Percentiles rank a stretch among this genome's conserved stretches.
Evolutionary conservation across 2,888 invertebrate species (phyloP).

Genomic region (Crepidodera aurea): DNA sequence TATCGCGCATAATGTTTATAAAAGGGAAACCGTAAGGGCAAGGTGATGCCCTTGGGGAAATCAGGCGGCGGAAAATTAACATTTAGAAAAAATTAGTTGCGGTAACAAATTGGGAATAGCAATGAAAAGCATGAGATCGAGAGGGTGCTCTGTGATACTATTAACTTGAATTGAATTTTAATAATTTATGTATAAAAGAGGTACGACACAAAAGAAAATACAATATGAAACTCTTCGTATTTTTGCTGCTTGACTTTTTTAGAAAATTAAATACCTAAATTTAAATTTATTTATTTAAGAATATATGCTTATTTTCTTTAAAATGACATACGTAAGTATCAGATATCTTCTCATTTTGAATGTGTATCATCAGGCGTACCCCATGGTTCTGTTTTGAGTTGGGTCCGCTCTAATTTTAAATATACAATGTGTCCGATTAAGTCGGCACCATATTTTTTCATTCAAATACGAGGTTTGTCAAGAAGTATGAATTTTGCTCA

Average conservation of each 20-base stretch:
- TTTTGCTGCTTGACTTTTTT: neutral
- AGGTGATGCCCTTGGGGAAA: slow-evolving; percentile 56
- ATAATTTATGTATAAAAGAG: slow-evolving; percentile 24
- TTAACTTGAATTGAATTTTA: slow-evolving; percentile 31
- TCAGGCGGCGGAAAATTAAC: slow-evolving; percentile 57
- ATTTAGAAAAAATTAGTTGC: slow-evolving; percentile 52
- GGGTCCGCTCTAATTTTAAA: too few relatives aligned
- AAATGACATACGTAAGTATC: too few relatives aligned
- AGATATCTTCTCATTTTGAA: too few relatives aligned
- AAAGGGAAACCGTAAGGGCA: slow-evolving; percentile 45
- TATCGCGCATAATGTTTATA: slow-evolving; percentile 42
- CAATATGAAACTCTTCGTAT: slow-evolving; percentile 7
- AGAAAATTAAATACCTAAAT: too few relatives aligned
- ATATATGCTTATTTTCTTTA: too few relatives aligned
- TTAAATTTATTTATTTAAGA: too few relatives aligned
- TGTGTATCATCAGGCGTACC: too few relatives aligned
- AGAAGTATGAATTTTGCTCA: too few relatives aligned
- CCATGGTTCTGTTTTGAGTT: too few relatives aligned
- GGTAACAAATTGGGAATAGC: slow-evolving; percentile 30
- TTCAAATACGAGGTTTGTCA: too few relatives aligned
- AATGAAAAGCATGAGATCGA: slow-evolving; percentile 13
- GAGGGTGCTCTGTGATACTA: slow-evolving; percentile 11
- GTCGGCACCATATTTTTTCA: too few relatives aligned
- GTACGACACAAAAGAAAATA: slow-evolving; percentile 9
- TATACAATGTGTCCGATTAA: too few relatives aligned